These are phyloP conservation scores for Oreochromis aureus DNA, from an alignment of 2,113 vertebrate genomes.

Conservation along the genomic window DNA sequence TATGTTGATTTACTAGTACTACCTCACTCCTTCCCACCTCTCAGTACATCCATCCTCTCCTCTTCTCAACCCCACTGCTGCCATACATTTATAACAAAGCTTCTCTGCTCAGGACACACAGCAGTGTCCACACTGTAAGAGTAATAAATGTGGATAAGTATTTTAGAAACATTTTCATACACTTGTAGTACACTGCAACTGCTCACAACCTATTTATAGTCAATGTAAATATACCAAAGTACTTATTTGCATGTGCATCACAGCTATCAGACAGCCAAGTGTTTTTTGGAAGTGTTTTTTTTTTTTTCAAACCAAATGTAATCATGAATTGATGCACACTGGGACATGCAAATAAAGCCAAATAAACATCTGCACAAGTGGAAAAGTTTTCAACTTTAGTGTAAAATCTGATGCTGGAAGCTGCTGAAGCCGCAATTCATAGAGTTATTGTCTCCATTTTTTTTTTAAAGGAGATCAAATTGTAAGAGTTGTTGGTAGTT, in stretches of 20 bases:
- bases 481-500: not conserved
- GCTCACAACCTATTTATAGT: not conserved
- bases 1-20: slow-evolving; percentile 13
- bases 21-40: not conserved
- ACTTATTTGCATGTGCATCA: not conserved
- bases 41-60: not conserved
- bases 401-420: not conserved
- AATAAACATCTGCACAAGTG: not conserved
- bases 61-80: not conserved
- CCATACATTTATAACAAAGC: not conserved
- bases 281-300: not conserved
- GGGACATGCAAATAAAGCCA: not conserved
- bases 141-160: not conserved
- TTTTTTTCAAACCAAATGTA: not conserved
- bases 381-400: not conserved
- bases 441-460: not conserved
- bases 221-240: not conserved
- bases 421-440: not conserved
- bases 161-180: not conserved
- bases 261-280: not conserved
- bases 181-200: not conserved
- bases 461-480: not conserved
- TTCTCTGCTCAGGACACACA: not conserved
- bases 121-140: not conserved
- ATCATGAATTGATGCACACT: not conserved